Evolutionary conservation across 1,140 invertebrate genomes (phyloP).

Genomic region (Melanaphis sacchari): DNA sequence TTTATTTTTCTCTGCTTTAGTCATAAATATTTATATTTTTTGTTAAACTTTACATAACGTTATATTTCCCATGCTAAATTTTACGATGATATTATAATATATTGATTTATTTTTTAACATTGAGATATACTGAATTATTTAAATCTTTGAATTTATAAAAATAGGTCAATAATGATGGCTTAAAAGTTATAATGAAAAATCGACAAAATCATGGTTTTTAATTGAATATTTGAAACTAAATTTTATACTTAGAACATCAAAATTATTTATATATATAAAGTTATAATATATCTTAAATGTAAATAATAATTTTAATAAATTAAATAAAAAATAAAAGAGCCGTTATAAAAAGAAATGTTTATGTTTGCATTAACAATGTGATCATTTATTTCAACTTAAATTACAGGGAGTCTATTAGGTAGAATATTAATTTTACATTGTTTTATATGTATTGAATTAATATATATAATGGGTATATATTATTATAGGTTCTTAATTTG

Average conservation of each 20-base stretch:
- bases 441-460: neutral
- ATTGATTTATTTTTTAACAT: neutral
- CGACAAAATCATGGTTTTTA: neutral
- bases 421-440: neutral
- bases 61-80: neutral
- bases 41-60: neutral
- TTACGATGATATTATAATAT: neutral
- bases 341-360: neutral
- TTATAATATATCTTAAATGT: neutral
- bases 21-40: constrained; percentile 11
- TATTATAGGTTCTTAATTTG: neutral
- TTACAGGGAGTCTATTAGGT: neutral
- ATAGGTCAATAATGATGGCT: neutral
- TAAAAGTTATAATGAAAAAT: neutral
- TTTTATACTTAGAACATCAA: neutral
- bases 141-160: neutral
- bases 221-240: neutral
- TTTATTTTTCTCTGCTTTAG: neutral
- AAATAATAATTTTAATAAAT: neutral
- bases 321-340: neutral
- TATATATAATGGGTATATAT: neutral
- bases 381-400: neutral
- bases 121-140: neutral
- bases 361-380: neutral
- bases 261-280: neutral